Conservation (phyloP, 2,113 vertebrate genomes). For the Eonycteris spelaea region DNA sequence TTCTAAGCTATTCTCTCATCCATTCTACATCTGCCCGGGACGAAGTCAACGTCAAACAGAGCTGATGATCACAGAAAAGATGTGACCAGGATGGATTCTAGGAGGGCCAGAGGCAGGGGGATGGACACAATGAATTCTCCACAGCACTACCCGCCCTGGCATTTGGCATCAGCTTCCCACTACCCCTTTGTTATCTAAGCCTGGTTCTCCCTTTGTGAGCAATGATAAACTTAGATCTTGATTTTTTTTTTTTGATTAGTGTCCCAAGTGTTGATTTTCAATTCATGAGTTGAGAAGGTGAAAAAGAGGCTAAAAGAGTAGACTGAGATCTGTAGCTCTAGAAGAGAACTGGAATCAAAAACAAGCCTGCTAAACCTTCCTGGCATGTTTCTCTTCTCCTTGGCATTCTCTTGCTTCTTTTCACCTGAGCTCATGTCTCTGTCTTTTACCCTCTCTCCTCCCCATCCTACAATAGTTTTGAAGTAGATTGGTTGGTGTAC, state of each 20-base stretch:
- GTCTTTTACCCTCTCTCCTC: not conserved
- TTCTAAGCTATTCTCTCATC: not conserved
- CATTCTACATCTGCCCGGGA: not conserved
- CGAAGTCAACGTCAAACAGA: not conserved
- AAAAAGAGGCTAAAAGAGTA: not conserved
- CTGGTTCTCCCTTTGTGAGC: not conserved
- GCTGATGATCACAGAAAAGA: not conserved
- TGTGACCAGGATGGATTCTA: not conserved
- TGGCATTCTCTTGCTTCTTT: not conserved
- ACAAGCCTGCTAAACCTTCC: not conserved
- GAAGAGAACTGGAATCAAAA: not conserved
- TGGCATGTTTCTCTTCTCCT: not conserved
- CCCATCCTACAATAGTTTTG: not conserved
- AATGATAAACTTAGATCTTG: not conserved
- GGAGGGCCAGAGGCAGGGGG: not conserved
- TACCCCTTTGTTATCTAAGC: not conserved
- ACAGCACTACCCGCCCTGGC: not conserved
- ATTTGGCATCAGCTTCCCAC: not conserved
- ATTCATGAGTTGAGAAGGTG: not conserved
- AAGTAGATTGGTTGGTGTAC: not conserved
- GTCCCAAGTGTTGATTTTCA: slow-evolving; percentile 5
- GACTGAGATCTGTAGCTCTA: not conserved
- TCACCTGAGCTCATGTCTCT: not conserved
- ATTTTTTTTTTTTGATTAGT: not conserved
- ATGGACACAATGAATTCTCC: not conserved